A percentile compares a stretch with the other conserved stretches of the same genome.
Conservation (phyloP, 2,113 vertebrate genomes). For the Onychorhynchus coronatus region DNA sequence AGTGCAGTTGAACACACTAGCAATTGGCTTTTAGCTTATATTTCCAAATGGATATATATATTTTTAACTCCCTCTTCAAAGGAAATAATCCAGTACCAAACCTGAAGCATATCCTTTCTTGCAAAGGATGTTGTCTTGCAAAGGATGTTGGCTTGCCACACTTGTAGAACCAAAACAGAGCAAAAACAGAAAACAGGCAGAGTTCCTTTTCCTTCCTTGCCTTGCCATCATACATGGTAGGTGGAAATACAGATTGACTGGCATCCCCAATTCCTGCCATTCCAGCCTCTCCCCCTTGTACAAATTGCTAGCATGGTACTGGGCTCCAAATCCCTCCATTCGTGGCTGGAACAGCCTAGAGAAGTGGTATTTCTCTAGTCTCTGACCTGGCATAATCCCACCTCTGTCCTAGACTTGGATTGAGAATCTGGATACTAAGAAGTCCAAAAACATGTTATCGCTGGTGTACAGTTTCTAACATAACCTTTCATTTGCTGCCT, state of each 20-base stretch:
- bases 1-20: neutral
- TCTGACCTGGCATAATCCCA: neutral
- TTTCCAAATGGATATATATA: neutral
- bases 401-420: neutral
- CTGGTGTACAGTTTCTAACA: neutral
- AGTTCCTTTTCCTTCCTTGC: neutral
- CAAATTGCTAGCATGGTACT: accelerated
- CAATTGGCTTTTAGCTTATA: neutral
- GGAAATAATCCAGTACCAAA: neutral
- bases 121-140: neutral
- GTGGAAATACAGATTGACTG: neutral
- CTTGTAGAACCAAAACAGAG: neutral
- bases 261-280: neutral
- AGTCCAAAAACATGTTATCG: neutral
- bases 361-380: neutral
- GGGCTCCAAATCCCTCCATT: neutral
- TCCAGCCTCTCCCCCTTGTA: accelerated
- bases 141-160: neutral
- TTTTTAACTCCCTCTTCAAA: neutral
- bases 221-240: neutral
- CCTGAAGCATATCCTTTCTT: neutral
- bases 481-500: neutral
- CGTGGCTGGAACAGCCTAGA: neutral
- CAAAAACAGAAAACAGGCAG: neutral
- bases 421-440: neutral